phyloP scores from a whole-genome alignment of 2,888 invertebrate genomes.

The Peribatodes rhomboidaria region DNA sequence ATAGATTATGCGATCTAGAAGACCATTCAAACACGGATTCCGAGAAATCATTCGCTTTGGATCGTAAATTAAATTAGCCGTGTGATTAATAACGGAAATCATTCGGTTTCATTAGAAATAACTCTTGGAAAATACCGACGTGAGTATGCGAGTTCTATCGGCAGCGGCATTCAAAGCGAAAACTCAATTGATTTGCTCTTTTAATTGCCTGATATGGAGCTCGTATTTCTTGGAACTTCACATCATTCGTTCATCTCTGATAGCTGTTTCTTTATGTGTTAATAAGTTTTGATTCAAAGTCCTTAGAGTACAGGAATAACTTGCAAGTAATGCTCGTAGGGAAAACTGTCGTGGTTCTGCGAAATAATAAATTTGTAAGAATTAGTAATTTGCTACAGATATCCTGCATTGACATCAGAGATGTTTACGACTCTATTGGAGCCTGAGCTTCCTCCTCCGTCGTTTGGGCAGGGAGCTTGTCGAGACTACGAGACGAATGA shows the following conservation, averaged over 20 bases:
- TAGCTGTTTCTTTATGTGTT: slow-evolving; percentile 33
- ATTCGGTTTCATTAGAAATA: slow-evolving; percentile 59
- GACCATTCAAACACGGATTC: slow-evolving; percentile 49
- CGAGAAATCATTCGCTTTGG: slow-evolving; percentile 61
- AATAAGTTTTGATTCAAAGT: slow-evolving; percentile 20
- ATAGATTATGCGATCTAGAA: slow-evolving; percentile 12
- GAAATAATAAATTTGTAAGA: slow-evolving; percentile 20
- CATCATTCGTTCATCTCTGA: slow-evolving; percentile 31
- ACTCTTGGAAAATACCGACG: slow-evolving; percentile 63
- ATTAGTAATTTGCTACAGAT: slow-evolving; percentile 72
- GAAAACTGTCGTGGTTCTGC: slow-evolving; percentile 10
- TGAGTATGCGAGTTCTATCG: slow-evolving; percentile 47
- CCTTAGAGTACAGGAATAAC: not conserved
- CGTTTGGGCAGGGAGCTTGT: slow-evolving; percentile 84
- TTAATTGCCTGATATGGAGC: slow-evolving; percentile 51
- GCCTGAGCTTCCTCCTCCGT: slow-evolving; percentile 89
- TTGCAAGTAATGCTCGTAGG: slow-evolving; percentile 11
- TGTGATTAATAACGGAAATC: slow-evolving; percentile 78
- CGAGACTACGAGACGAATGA: slow-evolving; percentile 78
- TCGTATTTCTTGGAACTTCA: slow-evolving; percentile 40
- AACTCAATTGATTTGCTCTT: slow-evolving; percentile 55
- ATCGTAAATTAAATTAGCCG: slow-evolving; percentile 75
- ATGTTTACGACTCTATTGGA: slow-evolving; percentile 92
- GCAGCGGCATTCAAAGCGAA: slow-evolving; percentile 49
- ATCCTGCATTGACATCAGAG: slow-evolving; percentile 92